These are phyloP conservation scores for Heliconius himera DNA, from an alignment of 1,140 invertebrate genomes.

Conservation along the genomic window DNA sequence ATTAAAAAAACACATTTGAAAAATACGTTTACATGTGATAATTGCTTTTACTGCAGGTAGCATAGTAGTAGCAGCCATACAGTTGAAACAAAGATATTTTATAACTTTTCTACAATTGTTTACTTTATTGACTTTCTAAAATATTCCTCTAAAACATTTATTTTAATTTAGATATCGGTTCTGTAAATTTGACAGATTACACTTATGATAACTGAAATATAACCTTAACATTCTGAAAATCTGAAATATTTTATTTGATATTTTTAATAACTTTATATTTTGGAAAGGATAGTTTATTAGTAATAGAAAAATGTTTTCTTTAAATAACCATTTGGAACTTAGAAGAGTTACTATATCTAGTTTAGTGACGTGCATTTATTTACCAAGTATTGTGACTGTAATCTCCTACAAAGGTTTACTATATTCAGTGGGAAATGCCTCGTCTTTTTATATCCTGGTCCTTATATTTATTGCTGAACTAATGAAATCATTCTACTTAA, in stretches of 20 bases:
- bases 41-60: too few species aligned
- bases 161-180: too few species aligned
- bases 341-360: constrained; percentile 67
- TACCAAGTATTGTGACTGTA: constrained; percentile 70
- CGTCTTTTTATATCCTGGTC: constrained; percentile 68
- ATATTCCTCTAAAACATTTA: too few species aligned
- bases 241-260: not conserved
- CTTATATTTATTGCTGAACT: constrained; percentile 71
- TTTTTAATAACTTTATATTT: not conserved
- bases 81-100: too few species aligned
- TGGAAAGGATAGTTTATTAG: not conserved
- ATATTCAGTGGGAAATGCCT: constrained; percentile 73
- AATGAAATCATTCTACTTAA: constrained; percentile 71
- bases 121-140: too few species aligned
- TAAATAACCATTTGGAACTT: constrained; percentile 67
- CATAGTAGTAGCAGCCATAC: too few species aligned
- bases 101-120: too few species aligned
- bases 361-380: constrained; percentile 73
- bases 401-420: constrained; percentile 73
- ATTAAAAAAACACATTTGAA: too few species aligned
- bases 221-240: not conserved
- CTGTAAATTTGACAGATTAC: too few species aligned
- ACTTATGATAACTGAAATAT: too few species aligned
- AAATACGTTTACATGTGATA: too few species aligned
- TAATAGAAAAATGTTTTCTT: not conserved